Conservation (phyloP, 2,888 invertebrate genomes). For the Aleiodes alternator region DNA sequence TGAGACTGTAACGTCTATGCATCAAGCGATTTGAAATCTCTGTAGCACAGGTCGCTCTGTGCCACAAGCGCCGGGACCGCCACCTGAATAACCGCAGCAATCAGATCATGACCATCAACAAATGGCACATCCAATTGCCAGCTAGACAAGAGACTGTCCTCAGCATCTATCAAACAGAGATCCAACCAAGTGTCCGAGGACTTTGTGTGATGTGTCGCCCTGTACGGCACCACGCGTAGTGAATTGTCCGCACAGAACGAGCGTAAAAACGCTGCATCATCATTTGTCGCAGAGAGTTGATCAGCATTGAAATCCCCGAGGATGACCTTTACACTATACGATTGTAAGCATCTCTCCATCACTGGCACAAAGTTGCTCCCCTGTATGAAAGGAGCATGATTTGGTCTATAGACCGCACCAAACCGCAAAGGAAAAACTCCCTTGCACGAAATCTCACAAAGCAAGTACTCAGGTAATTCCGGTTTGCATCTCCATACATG, state of each 20-base stretch:
- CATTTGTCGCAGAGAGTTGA: neutral
- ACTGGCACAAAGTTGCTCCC: neutral
- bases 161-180: neutral
- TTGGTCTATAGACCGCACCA: neutral
- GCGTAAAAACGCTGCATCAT: neutral
- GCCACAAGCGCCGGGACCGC: neutral
- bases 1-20: neutral
- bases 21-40: neutral
- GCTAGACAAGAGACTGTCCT: neutral
- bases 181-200: neutral
- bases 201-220: neutral
- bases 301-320: slow-evolving; percentile 1
- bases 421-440: neutral
- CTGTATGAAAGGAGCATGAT: neutral
- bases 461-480: neutral
- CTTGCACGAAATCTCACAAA: neutral
- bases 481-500: neutral
- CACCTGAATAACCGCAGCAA: neutral
- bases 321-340: neutral
- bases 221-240: neutral
- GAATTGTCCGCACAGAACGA: neutral
- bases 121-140: neutral
- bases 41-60: neutral
- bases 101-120: slow-evolving; percentile 2
- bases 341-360: neutral